Evolutionary conservation across 2,888 invertebrate species (phyloP), one percentile per base, ranked within the genome.

Genomic region (Pollenia angustigena): DNA sequence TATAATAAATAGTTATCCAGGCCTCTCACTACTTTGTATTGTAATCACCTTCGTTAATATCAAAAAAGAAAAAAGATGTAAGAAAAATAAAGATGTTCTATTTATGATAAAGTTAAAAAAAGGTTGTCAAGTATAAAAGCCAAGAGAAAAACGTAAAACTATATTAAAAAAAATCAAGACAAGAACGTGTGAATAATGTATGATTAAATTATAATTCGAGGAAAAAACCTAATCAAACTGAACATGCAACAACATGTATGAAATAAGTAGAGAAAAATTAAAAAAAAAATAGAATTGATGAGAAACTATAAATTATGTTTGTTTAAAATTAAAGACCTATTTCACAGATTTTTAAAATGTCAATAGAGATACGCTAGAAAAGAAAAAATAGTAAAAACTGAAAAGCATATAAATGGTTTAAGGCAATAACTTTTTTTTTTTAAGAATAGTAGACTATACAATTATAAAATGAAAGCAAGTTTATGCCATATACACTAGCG

Each of bases 131-230:
- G 10, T 7, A 62, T 50, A 32, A 8, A 8, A 48, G 18, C 50
- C 50, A 50, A 62, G 32, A 16, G 8, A 75, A 62, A 32, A 42
- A 62, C 7, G 44, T 8, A 16, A 52, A 23, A 46, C 52, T 52
- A 44, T 32, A 72, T 6, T 32, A 32, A 72, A 48, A 54, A 58
- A 58, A 69, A 42, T 23, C 10, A 32, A 32, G 58, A 62, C 62
- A 82, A 68, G 69, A 69, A 76, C 75, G 82, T 82, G 75, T 69
- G 75, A 82, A 82, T 60, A 62, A 54, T 54, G 64, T 64, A 48
- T 56, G 64, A 72, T 74, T 64, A 81, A 48, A 56, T 74, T 78
- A 68, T 68, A 68, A 68, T 50, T 56, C 58, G n/a, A 18, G 48
- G 48, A 58, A 82, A 23, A 40, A 23, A 32, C 32, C 10, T 52